Percentiles rank a stretch among this genome's conserved stretches.
phyloP scores from a whole-genome alignment of 2,113 vertebrate species.

The Peromyscus maniculatus region DNA sequence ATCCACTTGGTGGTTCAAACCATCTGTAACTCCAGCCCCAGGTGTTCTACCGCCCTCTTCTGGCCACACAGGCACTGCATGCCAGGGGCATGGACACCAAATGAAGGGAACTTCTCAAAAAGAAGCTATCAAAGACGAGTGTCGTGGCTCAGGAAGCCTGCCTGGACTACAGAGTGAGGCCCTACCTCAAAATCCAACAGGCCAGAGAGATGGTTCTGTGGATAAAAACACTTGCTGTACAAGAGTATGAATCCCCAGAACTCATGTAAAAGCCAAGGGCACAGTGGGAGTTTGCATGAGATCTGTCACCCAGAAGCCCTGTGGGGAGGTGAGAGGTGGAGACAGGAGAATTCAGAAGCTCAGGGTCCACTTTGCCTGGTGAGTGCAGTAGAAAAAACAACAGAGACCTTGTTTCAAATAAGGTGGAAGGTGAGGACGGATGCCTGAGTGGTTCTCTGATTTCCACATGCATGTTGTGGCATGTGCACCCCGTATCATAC shows the following conservation, averaged over 20 bases:
- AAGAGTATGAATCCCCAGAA: neutral
- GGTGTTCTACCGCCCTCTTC: neutral
- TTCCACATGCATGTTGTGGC: neutral
- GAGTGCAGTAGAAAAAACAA: neutral
- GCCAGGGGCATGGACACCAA: neutral
- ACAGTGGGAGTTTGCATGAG: neutral
- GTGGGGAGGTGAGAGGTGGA: neutral
- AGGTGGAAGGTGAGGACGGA: neutral
- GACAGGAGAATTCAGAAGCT: too few relatives aligned
- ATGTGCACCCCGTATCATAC: neutral
- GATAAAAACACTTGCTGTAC: neutral
- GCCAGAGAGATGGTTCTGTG: too few relatives aligned
- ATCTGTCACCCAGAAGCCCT: neutral
- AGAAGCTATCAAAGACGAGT: neutral
- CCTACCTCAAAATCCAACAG: neutral
- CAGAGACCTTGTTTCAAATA: neutral
- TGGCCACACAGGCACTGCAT: neutral
- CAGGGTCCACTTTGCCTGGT: rapidly evolving
- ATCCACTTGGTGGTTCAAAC: too few relatives aligned
- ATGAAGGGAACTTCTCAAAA: neutral
- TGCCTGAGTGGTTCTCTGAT: neutral
- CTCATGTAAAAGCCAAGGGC: neutral
- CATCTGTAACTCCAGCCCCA: neutral
- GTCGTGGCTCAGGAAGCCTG: neutral
- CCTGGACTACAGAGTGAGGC: neutral